These are phyloP conservation scores for Adelphocoris suturalis DNA, from an alignment of 2,888 invertebrate species.

Conservation along the genomic window DNA sequence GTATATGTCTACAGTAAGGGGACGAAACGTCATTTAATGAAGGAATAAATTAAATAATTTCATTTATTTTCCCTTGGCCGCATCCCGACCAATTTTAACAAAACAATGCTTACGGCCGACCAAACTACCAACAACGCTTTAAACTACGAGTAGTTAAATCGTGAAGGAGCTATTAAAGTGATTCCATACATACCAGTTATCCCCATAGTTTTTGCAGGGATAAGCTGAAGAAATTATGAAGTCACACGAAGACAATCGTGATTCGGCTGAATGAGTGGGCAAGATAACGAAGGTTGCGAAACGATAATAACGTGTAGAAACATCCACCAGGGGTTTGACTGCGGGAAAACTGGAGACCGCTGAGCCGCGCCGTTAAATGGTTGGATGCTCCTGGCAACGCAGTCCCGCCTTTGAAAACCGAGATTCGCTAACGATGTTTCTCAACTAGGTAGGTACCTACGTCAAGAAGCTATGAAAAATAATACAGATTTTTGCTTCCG, in stretches of 20 bases:
- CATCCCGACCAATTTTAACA: no score
- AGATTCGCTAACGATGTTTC: neutral
- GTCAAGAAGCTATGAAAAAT: no score
- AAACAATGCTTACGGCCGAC: no score
- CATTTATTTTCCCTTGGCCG: no score
- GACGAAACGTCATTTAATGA: no score
- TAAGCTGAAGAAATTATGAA: neutral
- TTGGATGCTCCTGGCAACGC: conserved; percentile 22
- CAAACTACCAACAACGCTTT: no score
- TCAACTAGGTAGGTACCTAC: neutral
- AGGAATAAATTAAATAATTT: no score
- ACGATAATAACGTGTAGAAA: conserved; percentile 39
- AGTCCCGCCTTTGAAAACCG: neutral
- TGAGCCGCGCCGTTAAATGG: conserved; percentile 25
- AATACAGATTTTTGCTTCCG: no score
- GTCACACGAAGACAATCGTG: conserved; percentile 11
- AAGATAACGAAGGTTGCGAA: conserved; percentile 20
- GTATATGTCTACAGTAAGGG: no score
- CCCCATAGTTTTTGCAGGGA: neutral
- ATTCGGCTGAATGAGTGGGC: conserved; percentile 31
- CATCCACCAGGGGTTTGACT: neutral
- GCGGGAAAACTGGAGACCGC: neutral
- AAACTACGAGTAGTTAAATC: no score
- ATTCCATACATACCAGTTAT: no score
- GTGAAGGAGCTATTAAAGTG: no score